phyloP scores from a whole-genome alignment of 2,113 vertebrate genomes.

The Platycercus adscitus region DNA sequence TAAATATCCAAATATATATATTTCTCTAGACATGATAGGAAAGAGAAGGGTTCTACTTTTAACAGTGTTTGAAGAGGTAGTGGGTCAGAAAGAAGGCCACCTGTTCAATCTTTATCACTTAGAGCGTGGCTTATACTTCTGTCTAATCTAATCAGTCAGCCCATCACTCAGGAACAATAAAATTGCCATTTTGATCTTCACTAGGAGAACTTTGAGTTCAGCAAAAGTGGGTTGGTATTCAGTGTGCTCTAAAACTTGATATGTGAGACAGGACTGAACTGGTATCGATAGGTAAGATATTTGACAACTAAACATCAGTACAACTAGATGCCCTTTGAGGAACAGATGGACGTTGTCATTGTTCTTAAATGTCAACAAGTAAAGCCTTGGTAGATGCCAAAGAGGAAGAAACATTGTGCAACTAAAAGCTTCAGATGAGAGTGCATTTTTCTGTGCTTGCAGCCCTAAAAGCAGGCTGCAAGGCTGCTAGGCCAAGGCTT shows the following conservation, averaged over 20 bases:
- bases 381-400: neutral
- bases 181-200: neutral
- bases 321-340: neutral
- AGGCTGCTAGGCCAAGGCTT: neutral
- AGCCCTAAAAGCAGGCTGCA: neutral
- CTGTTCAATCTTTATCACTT: neutral
- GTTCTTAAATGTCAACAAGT: neutral
- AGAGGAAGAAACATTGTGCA: neutral
- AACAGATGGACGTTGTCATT: neutral
- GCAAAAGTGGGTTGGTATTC: neutral
- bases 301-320: neutral
- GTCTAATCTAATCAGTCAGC: conserved; percentile 27
- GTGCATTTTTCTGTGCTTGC: neutral
- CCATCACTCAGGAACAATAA: neutral
- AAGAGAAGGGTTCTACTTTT: neutral
- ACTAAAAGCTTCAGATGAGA: neutral
- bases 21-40: neutral
- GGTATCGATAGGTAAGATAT: neutral
- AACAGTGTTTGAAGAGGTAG: neutral
- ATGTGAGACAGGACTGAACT: neutral
- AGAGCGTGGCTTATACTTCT: neutral
- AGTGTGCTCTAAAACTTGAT: neutral
- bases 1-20: neutral
- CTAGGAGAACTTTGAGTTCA: neutral
- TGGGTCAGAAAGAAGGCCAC: neutral